Conservation (phyloP, 2,888 invertebrate species). For the Notodonta dromedarius region DNA sequence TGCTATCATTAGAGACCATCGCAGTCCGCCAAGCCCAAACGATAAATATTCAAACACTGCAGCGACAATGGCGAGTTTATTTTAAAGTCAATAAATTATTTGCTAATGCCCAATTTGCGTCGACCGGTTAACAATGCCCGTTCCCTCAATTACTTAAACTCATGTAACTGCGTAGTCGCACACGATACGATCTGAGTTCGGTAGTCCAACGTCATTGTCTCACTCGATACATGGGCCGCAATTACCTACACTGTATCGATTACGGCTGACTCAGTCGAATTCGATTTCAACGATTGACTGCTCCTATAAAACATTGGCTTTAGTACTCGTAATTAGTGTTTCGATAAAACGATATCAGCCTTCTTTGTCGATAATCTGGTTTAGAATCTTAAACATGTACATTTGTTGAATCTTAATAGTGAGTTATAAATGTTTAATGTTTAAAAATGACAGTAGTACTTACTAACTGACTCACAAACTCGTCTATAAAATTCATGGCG, state of each 20-base stretch:
- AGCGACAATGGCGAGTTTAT: constrained; percentile 78
- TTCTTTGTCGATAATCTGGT: constrained; percentile 50
- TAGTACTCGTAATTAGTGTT: constrained; percentile 73
- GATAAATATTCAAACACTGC: constrained; percentile 79
- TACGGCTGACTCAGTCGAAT: constrained; percentile 74
- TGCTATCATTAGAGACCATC: constrained; percentile 78
- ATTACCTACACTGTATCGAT: constrained; percentile 76
- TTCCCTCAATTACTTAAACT: constrained; percentile 84
- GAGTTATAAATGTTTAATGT: constrained; percentile 40
- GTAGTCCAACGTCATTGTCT: constrained; percentile 74
- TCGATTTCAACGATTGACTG: constrained; percentile 72
- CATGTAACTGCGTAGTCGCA: constrained; percentile 74
- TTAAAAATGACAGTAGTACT: constrained; percentile 39
- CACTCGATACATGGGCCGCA: constrained; percentile 75
- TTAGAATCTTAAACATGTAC: constrained; percentile 50
- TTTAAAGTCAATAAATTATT: constrained; percentile 82
- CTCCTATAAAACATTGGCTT: constrained; percentile 75
- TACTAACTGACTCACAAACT: constrained; percentile 51
- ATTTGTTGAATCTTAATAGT: constrained; percentile 31
- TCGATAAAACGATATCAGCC: constrained; percentile 60
- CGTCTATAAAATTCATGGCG: constrained; percentile 59
- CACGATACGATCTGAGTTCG: constrained; percentile 76
- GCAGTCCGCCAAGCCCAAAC: constrained; percentile 65
- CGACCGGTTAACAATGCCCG: constrained; percentile 80
- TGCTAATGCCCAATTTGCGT: constrained; percentile 83